phyloP scores from a whole-genome alignment of 2,797 vertebrate genomes.

The Crocodylus rhombifer region DNA sequence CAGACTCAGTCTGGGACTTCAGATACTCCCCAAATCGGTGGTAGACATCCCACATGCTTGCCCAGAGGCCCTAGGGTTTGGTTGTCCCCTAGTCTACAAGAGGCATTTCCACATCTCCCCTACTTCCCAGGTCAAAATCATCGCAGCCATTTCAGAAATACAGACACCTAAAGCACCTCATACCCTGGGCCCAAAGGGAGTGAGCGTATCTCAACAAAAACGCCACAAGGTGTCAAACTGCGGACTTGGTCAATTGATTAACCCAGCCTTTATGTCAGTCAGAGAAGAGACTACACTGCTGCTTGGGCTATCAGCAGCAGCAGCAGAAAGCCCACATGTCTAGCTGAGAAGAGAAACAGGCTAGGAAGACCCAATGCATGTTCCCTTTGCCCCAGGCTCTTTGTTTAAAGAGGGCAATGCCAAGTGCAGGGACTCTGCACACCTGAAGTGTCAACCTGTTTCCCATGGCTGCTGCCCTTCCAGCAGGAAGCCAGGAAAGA shows the following conservation, averaged over 20 bases:
- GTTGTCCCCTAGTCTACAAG: too few relatives aligned
- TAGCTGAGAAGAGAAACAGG: fast-evolving
- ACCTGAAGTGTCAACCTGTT: fast-evolving
- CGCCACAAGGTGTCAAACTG: neutral
- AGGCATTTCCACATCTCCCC: neutral
- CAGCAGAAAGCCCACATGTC: neutral
- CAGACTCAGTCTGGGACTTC: too few relatives aligned
- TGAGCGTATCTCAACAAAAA: fast-evolving
- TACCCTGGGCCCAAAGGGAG: neutral
- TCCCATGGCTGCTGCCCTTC: neutral
- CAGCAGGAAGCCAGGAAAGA: neutral
- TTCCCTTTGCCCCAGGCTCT: fast-evolving
- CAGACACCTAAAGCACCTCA: neutral
- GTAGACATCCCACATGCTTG: too few relatives aligned
- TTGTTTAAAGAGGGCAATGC: neutral
- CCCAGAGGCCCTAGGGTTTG: too few relatives aligned
- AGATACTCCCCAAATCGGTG: too few relatives aligned
- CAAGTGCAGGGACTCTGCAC: fast-evolving
- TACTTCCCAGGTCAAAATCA: neutral
- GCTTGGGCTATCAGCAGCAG: neutral
- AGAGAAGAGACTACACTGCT: neutral
- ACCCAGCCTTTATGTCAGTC: fast-evolving
- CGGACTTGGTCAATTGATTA: fast-evolving
- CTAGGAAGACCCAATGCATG: fast-evolving
- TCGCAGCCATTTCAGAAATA: neutral